Conservation (phyloP, 1,140 invertebrate species). For the Drosophila athabasca region DNA sequence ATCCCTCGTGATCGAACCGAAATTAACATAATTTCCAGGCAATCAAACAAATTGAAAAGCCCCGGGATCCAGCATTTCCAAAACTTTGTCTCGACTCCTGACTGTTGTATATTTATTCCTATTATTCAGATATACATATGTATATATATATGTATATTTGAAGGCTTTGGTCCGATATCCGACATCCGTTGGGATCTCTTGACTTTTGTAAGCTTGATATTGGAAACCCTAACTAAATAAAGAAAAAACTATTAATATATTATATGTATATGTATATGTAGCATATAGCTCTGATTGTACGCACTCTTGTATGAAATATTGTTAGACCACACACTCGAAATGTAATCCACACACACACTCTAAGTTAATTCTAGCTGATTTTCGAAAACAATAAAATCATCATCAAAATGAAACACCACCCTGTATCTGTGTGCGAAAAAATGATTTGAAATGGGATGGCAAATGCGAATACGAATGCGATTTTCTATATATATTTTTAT, state of each 20-base stretch:
- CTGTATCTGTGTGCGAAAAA: conserved; percentile 25
- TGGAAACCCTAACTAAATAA: conserved; percentile 43
- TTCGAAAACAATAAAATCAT: conserved; percentile 63
- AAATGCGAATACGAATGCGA: conserved; percentile 47
- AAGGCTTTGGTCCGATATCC: conserved; percentile 15
- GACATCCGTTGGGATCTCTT: background rate
- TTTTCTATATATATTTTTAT: conserved; percentile 55
- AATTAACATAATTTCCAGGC: conserved; percentile 60
- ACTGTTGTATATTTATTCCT: conserved; percentile 63
- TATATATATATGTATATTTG: conserved; percentile 19
- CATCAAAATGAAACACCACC: conserved; percentile 42
- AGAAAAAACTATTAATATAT: conserved; percentile 26
- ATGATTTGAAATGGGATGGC: conserved; percentile 27
- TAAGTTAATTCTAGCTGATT: conserved; percentile 75
- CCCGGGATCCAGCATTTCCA: conserved; percentile 24
- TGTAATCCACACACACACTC: conserved; percentile 60
- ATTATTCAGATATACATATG: conserved; percentile 29
- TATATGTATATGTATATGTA: conserved; percentile 34
- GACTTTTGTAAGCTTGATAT: conserved; percentile 61
- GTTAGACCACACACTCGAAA: conserved; percentile 60
- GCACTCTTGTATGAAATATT: conserved; percentile 65
- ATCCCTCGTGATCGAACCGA: conserved; percentile 35
- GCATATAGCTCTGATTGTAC: conserved; percentile 61
- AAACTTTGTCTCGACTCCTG: conserved; percentile 10
- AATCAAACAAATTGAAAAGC: conserved; percentile 53